Evolutionary conservation across 2,113 vertebrate species (phyloP).

Genomic region (Panthera tigris): DNA sequence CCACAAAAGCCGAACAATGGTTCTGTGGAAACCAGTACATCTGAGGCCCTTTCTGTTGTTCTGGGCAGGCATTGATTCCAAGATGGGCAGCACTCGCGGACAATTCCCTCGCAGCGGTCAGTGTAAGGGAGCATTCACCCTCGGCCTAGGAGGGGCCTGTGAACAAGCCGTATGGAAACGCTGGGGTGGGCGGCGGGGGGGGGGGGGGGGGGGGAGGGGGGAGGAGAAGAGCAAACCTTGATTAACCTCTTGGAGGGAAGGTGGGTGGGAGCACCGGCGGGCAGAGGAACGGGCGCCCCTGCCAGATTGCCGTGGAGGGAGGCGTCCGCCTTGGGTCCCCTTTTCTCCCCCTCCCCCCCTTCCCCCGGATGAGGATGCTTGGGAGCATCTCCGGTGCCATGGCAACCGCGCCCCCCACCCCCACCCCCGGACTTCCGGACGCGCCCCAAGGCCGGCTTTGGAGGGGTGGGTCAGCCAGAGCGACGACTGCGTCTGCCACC

Average conservation of each 20-base stretch:
- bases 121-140: conserved; percentile 85
- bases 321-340: conserved; percentile 52
- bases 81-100: conserved; percentile 83
- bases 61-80: conserved; percentile 86
- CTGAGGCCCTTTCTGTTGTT: conserved; percentile 88
- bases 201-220: conserved; percentile 38
- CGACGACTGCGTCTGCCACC: not conserved
- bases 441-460: not conserved
- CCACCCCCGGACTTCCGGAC: not conserved
- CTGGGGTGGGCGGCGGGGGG: conserved; percentile 37
- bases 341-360: not conserved
- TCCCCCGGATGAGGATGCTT: conserved; percentile 64
- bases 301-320: conserved; percentile 74
- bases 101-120: conserved; percentile 90
- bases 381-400: conserved; percentile 73
- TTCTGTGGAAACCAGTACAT: conserved; percentile 89
- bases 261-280: conserved; percentile 87
- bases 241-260: conserved; percentile 89
- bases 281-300: conserved; percentile 78
- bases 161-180: conserved; percentile 88
- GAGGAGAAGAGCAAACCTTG: conserved; percentile 81
- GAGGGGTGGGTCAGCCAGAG: not conserved
- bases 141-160: conserved; percentile 85
- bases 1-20: conserved; percentile 89
- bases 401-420: conserved; percentile 74